phyloP scores from a whole-genome alignment of 2,797 vertebrate genomes.

The Cottoperca gobio region DNA sequence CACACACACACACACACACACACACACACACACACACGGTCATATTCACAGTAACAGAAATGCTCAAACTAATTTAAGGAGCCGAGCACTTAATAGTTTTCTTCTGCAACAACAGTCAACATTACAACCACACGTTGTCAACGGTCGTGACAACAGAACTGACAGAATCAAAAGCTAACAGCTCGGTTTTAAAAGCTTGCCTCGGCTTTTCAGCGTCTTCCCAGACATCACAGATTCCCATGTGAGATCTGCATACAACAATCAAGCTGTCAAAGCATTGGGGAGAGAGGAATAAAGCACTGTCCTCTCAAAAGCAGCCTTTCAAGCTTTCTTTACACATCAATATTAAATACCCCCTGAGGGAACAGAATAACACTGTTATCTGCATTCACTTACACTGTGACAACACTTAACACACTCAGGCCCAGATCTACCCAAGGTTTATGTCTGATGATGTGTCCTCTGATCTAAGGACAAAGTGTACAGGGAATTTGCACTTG shows the following conservation, averaged over 20 bases:
- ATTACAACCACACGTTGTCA: slow-evolving; percentile 30
- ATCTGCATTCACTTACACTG: slow-evolving; percentile 39
- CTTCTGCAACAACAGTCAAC: slow-evolving; percentile 15
- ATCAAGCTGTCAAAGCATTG: slow-evolving; percentile 61
- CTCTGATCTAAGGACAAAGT: slow-evolving; percentile 13
- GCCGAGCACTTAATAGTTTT: slow-evolving; percentile 12
- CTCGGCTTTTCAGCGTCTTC: slow-evolving; percentile 55
- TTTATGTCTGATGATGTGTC: slow-evolving; percentile 11
- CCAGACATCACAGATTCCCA: slow-evolving; percentile 40
- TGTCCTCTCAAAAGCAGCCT: slow-evolving; percentile 42
- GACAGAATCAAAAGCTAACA: slow-evolving; percentile 45
- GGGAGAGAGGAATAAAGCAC: slow-evolving; percentile 6
- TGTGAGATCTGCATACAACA: slow-evolving; percentile 50
- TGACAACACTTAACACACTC: slow-evolving; percentile 28
- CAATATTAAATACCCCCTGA: slow-evolving; percentile 50
- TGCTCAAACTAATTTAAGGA: not conserved
- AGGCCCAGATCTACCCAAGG: not conserved
- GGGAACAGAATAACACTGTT: slow-evolving; percentile 31
- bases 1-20: slow-evolving; percentile 44
- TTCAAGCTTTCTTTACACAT: slow-evolving; percentile 48
- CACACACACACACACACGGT: slow-evolving; percentile 47
- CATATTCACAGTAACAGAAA: slow-evolving; percentile 35
- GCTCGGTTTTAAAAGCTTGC: slow-evolving; percentile 52
- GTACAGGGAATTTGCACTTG: not conserved
- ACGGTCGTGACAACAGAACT: slow-evolving; percentile 35